Conservation (phyloP, 2,888 invertebrate genomes). For the Plutella xylostella region DNA sequence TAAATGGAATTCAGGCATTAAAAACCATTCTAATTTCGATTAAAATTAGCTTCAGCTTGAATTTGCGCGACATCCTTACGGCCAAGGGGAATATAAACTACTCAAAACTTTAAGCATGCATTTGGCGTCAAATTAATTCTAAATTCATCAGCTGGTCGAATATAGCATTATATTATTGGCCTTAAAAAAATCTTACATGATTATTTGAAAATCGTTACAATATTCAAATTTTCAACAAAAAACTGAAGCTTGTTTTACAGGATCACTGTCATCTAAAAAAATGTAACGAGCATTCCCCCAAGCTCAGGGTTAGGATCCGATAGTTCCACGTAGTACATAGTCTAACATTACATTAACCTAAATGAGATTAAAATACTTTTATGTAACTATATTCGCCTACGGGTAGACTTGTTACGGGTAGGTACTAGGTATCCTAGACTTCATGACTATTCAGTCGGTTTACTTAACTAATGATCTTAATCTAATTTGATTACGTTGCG, state of each 20-base stretch:
- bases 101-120: no score
- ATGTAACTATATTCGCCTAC: neutral
- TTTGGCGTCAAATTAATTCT: no score
- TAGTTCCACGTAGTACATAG: neutral
- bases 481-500: neutral
- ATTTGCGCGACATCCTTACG: neutral
- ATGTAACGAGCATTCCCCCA: no score
- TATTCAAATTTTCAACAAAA: no score
- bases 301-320: neutral
- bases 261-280: no score
- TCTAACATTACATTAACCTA: neutral
- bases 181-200: no score
- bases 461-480: constrained; percentile 33
- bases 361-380: neutral
- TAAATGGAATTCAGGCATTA: no score
- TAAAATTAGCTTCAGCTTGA: neutral
- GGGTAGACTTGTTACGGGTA: neutral
- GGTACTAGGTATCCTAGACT: constrained; percentile 12
- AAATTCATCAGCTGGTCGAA: no score
- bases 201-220: no score
- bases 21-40: neutral
- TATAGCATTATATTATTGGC: no score
- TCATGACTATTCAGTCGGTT: constrained; percentile 68
- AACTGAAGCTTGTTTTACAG: no score
- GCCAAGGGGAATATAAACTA: no score